Conservation (phyloP, 2,113 vertebrate genomes). For the Microcebus lehilahytsara region DNA sequence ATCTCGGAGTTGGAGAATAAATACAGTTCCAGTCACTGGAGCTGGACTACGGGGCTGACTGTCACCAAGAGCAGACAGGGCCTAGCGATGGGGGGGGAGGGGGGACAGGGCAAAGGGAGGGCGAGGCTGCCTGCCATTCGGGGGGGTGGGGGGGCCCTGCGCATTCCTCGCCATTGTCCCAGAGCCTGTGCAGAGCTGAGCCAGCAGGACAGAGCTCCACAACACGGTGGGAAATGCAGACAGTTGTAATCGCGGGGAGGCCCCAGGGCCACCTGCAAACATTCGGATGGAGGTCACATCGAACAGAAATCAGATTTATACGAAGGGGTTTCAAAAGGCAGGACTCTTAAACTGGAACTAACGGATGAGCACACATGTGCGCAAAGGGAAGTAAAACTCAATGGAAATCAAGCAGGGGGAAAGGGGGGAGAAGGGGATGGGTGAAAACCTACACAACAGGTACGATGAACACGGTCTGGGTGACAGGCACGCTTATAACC, state of each 20-base stretch:
- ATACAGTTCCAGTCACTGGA: not conserved
- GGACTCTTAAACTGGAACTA: not conserved
- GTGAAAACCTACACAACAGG: too few species aligned
- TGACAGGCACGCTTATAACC: too few species aligned
- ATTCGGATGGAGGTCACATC: not conserved
- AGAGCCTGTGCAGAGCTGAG: not conserved
- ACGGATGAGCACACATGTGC: too few species aligned
- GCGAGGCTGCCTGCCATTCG: not conserved
- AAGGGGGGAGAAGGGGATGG: too few species aligned
- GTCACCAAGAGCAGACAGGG: not conserved
- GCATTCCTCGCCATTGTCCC: not conserved
- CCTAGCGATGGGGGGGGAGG: not conserved
- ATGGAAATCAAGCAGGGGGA: too few species aligned
- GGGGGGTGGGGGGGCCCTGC: not conserved
- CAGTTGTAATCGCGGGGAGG: not conserved
- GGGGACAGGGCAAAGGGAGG: not conserved
- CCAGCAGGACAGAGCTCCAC: not conserved
- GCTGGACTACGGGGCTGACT: not conserved
- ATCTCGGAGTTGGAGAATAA: not conserved
- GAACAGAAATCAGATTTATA: not conserved
- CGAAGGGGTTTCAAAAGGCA: not conserved
- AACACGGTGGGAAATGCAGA: not conserved
- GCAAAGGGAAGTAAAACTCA: too few species aligned
- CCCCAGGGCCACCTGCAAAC: not conserved
- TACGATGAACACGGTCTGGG: too few species aligned